phyloP scores from a whole-genome alignment of 2,888 invertebrate genomes.

The Eudasyphora cyanicolor region DNA sequence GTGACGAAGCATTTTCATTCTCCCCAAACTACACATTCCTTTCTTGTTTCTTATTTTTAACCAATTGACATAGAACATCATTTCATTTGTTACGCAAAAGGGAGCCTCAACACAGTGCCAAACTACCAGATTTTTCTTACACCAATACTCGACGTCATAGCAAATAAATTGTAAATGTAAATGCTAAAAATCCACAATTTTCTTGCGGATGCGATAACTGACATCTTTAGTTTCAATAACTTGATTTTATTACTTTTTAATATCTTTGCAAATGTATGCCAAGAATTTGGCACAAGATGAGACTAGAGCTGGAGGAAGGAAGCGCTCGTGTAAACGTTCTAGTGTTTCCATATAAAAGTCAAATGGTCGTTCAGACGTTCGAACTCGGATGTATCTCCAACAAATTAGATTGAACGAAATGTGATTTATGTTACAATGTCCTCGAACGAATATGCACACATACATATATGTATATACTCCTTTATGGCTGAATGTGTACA shows the following conservation, averaged over 20 bases:
- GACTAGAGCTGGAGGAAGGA: neutral
- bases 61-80: no score
- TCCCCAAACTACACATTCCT: no score
- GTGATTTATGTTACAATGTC: conserved; percentile 58
- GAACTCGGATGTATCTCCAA: conserved; percentile 48
- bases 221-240: conserved; percentile 51
- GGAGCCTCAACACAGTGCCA: no score
- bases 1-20: no score
- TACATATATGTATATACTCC: neutral
- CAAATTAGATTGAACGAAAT: conserved; percentile 61
- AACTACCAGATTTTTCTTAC: no score
- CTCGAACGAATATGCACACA: neutral
- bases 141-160: neutral
- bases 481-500: no score
- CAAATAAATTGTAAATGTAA: neutral
- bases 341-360: conserved; percentile 43
- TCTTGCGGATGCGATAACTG: conserved; percentile 35
- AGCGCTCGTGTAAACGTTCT: neutral
- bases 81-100: no score
- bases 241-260: conserved; percentile 59
- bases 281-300: conserved; percentile 16
- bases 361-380: conserved; percentile 7
- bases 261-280: conserved; percentile 49
- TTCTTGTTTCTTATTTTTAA: no score
- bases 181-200: conserved; percentile 12